A percentile compares a stretch with the other conserved stretches of the same genome.
phyloP scores from a whole-genome alignment of 2,888 invertebrate genomes.

The Synanthedon andrenaeformis region DNA sequence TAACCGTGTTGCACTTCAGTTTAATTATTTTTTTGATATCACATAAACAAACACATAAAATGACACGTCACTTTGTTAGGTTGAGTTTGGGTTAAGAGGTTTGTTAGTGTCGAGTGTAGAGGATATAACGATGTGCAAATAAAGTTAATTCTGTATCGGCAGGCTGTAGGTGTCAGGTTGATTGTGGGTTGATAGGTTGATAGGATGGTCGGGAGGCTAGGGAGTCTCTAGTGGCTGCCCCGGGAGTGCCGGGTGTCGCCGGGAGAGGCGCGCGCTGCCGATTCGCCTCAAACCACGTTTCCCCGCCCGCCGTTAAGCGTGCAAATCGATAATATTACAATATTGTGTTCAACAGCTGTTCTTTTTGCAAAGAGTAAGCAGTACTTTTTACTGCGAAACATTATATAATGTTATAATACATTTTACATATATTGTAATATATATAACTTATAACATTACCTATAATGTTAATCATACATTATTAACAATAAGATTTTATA shows the following conservation, averaged over 20 bases:
- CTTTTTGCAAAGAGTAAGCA: not conserved
- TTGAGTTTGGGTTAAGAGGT: constrained; percentile 13
- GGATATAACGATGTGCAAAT: constrained; percentile 46
- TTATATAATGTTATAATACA: not conserved
- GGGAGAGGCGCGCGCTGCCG: constrained; percentile 8
- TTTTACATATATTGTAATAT: not conserved
- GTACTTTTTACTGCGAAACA: not conserved
- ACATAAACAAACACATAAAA: not conserved
- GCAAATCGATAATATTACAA: not conserved
- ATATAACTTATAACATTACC: no score
- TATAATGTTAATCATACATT: no score
- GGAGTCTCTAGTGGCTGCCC: constrained; percentile 9
- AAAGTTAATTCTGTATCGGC: constrained; percentile 50
- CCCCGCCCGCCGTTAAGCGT: not conserved
- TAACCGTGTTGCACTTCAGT: no score
- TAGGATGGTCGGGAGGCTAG: constrained; percentile 10
- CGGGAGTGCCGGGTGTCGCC: constrained; percentile 9
- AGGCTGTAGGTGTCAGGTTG: constrained; percentile 26
- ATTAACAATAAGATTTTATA: no score
- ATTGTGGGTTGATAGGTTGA: constrained; percentile 10
- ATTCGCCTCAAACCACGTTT: not conserved
- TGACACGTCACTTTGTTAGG: not conserved
- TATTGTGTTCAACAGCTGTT: not conserved
- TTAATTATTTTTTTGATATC: no score
- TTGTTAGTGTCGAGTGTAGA: constrained; percentile 35